phyloP scores from a whole-genome alignment of 1,140 invertebrate genomes.

The Bombus polaris region DNA sequence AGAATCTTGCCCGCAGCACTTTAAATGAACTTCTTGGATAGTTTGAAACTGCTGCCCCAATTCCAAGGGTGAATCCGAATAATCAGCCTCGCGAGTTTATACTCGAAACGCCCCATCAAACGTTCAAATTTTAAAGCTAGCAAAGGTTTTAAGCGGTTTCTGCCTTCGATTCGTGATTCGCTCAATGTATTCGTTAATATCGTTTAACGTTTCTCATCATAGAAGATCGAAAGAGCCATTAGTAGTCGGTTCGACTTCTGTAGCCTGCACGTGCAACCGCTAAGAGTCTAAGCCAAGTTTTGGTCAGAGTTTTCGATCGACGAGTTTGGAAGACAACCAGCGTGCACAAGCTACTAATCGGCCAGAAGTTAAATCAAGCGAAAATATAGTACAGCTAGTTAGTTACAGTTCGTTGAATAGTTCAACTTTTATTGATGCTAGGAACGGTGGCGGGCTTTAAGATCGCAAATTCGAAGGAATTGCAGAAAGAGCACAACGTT shows the following conservation, averaged over 20 bases:
- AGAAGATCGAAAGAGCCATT: background rate
- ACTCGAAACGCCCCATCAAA: background rate
- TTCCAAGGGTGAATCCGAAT: conserved; percentile 43
- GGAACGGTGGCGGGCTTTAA: background rate
- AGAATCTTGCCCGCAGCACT: conserved; percentile 41
- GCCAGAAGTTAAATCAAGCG: conserved; percentile 33
- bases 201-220: conserved; percentile 32
- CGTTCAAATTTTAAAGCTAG: conserved; percentile 39
- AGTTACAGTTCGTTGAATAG: conserved; percentile 11
- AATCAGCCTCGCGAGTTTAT: conserved; percentile 12
- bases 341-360: conserved; percentile 4
- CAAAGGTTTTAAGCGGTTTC: conserved; percentile 47
- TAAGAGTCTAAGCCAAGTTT: background rate
- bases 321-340: conserved; percentile 15
- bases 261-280: background rate
- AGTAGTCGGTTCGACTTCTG: background rate
- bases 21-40: conserved; percentile 44
- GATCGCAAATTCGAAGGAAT: background rate
- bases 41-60: conserved; percentile 42
- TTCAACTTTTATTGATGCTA: background rate
- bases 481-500: background rate
- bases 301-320: background rate
- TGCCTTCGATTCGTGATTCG: background rate
- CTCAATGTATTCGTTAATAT: conserved; percentile 37
- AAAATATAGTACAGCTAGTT: conserved; percentile 22